Base-by-base conservation (phyloP, 1,140 invertebrate genomes). In the Saccostrea glomerata region DNA sequence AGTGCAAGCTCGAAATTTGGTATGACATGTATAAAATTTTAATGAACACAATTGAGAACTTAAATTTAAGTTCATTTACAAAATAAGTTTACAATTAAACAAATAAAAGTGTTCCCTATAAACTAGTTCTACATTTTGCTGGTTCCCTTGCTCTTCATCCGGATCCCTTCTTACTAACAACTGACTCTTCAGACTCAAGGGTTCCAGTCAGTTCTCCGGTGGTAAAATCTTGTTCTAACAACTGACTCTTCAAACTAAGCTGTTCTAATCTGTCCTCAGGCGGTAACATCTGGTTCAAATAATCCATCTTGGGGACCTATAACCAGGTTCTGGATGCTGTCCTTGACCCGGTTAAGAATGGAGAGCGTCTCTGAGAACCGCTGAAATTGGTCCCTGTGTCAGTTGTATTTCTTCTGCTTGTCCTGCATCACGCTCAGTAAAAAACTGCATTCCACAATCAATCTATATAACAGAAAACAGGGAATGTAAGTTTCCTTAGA, bases 281-380 rank as follows among this genome's bases (percentile, higher is more conserved):
- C 9, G 98, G 98, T 58, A 99, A 95, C 63, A 97, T 94, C 93
- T 97, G 97, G 93, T 99, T 99, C 25, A 99, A 95, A 6, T 96
- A 96, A 92, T 98, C 97, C 91, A 98, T 96, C 83, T 97, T 97
- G 92, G 97, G 97, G 0, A n/a, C n/a, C n/a, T n/a, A n/a, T n/a
- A n/a, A 98, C 95, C 11, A 97, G 98, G 94, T 98, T 97, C 93
- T 98, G 97, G 7, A 99, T 95, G 85, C 97, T 95, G 66, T 96
- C 96, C 94, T n/a, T 97, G 92, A 98, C 98, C 55, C 97, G 96
- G 58, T 97, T 97, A 47, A 99, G 93, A 91, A 98, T 97, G 91
- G 97, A 96, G 3, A 97, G 96, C 11, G 97, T 95, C 87, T 98
- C 97, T 30, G 97, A 96, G 0, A 98, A 97, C 93, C 97, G 97